Conservation (phyloP, 1,140 invertebrate genomes). For the Leptopilina clavipes region DNA sequence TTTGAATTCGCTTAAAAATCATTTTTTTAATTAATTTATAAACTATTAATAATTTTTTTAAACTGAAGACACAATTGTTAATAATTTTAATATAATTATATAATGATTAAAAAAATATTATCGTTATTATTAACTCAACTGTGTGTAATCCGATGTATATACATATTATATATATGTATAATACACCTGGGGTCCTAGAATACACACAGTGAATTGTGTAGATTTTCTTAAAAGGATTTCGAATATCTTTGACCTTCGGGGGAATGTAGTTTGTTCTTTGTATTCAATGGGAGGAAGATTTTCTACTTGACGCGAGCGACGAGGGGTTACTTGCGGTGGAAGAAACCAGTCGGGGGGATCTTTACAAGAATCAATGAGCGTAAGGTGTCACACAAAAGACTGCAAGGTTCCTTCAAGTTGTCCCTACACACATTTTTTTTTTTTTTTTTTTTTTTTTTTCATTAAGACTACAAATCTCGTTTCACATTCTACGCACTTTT, state of each 20-base stretch:
- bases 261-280: background rate
- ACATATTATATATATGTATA: background rate
- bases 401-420: background rate
- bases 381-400: conserved; percentile 26
- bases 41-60: too few species aligned
- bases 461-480: background rate
- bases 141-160: background rate
- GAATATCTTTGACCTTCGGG: conserved; percentile 14
- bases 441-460: background rate
- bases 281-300: conserved; percentile 17
- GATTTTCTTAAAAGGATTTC: conserved; percentile 5
- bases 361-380: background rate
- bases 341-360: conserved; percentile 6
- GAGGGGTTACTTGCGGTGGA: background rate
- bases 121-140: too few species aligned
- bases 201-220: background rate
- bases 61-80: too few species aligned
- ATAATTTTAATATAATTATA: too few species aligned
- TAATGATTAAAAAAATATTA: too few species aligned
- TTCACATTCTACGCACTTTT: background rate
- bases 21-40: too few species aligned
- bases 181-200: background rate
- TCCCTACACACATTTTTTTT: background rate
- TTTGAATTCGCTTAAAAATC: too few species aligned
- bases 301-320: conserved; percentile 16